Evolutionary conservation across 2,888 invertebrate genomes (phyloP).

Genomic region (Steinernema carpocapsae): DNA sequence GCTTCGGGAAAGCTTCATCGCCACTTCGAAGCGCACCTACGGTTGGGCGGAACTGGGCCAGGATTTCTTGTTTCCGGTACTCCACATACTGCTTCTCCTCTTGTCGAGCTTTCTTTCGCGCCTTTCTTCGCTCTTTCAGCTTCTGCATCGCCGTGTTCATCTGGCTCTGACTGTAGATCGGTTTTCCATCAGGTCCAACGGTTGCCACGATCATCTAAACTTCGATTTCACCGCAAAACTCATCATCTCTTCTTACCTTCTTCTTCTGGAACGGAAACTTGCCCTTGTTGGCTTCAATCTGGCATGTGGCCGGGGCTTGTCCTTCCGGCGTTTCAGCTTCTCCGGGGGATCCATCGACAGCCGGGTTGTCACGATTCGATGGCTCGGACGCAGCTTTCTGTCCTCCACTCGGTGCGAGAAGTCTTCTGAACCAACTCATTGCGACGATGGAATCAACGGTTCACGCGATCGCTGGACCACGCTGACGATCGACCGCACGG

Average conservation of each 20-base stretch:
- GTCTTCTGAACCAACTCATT: conserved; percentile 29
- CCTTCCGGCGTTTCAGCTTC: neutral
- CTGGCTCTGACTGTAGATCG: neutral
- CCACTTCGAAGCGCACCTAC: conserved; percentile 31
- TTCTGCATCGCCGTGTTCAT: conserved; percentile 11
- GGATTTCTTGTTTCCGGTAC: conserved; percentile 42
- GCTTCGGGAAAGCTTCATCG: conserved; percentile 39
- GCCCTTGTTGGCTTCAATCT: conserved; percentile 7
- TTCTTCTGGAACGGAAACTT: conserved; percentile 23
- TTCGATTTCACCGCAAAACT: neutral
- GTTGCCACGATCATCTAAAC: neutral
- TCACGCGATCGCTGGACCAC: neutral
- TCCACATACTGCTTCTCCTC: conserved; percentile 48
- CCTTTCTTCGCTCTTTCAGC: conserved; percentile 28
- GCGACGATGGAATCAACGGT: neutral
- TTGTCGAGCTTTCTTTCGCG: conserved; percentile 39
- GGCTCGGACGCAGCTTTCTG: conserved; percentile 1
- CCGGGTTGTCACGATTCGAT: neutral
- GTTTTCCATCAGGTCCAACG: conserved; percentile 12
- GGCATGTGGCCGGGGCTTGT: conserved; percentile 8
- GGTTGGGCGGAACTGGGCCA: conserved; percentile 36
- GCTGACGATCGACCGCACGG: neutral
- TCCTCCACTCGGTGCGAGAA: neutral
- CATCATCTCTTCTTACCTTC: neutral
- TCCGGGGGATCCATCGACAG: neutral